Conservation (phyloP, 53 echinoderm and acorn worm species). For the Mesocentrotus franciscanus region DNA sequence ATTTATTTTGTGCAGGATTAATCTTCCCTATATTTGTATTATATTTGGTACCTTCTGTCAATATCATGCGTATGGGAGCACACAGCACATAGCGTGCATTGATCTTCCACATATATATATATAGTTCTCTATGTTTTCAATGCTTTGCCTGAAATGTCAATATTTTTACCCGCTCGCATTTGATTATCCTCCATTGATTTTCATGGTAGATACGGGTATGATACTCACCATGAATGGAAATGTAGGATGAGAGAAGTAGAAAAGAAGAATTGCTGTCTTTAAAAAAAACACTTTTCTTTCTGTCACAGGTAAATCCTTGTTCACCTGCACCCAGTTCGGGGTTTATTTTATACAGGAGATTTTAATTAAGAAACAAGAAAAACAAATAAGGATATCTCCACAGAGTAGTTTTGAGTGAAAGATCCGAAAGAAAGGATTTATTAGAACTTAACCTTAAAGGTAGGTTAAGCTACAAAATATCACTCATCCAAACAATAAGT, state of each 20-base stretch:
- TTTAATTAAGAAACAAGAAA: too few species aligned
- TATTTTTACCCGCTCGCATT: conserved; percentile 10
- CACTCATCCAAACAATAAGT: too few species aligned
- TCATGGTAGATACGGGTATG: background rate
- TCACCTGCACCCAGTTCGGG: too few species aligned
- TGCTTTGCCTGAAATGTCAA: conserved; percentile 1
- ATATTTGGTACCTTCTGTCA: background rate
- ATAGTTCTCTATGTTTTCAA: conserved; percentile 5
- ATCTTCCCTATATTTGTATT: background rate
- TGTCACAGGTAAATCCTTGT: too few species aligned
- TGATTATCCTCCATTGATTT: conserved; percentile 31
- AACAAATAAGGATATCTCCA: too few species aligned
- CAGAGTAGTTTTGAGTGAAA: too few species aligned
- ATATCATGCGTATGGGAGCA: background rate
- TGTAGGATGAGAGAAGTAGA: background rate
- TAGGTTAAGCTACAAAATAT: too few species aligned
- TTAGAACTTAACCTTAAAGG: too few species aligned
- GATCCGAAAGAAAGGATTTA: too few species aligned
- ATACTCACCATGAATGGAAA: background rate
- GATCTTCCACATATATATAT: conserved; percentile 1
- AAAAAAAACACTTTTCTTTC: background rate
- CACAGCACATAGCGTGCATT: background rate
- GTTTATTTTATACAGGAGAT: too few species aligned
- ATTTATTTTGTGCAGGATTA: background rate
- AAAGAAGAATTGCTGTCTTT: background rate